Conservation (phyloP, 2,888 invertebrate genomes). For the Perizoma affinitatum region DNA sequence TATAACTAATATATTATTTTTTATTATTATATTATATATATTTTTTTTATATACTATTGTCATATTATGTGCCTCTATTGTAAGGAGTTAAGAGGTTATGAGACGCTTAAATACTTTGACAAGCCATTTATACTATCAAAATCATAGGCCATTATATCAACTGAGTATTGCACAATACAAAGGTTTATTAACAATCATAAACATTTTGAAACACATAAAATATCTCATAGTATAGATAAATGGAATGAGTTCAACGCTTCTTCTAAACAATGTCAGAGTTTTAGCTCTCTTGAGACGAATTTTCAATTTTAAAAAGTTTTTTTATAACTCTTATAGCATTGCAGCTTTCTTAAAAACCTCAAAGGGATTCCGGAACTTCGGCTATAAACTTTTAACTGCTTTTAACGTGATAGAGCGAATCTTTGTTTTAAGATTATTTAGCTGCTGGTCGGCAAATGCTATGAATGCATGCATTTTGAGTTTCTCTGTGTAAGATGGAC, state of each 20-base stretch:
- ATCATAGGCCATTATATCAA: too few relatives aligned
- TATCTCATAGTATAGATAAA: not conserved
- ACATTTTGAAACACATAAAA: not conserved
- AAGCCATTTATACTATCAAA: not conserved
- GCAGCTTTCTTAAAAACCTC: constrained; percentile 29
- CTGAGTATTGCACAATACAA: too few relatives aligned
- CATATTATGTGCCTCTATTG: too few relatives aligned
- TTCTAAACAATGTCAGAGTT: constrained; percentile 20
- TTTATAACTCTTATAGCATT: constrained; percentile 24
- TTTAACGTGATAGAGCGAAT: not conserved
- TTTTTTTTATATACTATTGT: too few relatives aligned
- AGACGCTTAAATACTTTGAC: too few relatives aligned
- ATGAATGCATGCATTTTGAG: too few relatives aligned
- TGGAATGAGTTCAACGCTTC: constrained; percentile 4
- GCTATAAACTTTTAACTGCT: constrained; percentile 15
- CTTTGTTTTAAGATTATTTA: not conserved
- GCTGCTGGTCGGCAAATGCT: too few relatives aligned
- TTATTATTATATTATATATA: too few relatives aligned
- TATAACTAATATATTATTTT: too few relatives aligned
- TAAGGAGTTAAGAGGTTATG: too few relatives aligned
- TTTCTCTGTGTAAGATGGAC: too few relatives aligned
- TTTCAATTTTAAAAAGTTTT: constrained; percentile 35
- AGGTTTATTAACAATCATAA: not conserved
- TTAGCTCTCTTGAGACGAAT: constrained; percentile 24
- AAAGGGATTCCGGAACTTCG: constrained; percentile 16